Evolutionary conservation across 2,797 vertebrate genomes (phyloP), one percentile per base, ranked within the genome.

Genomic region (Channa striata): DNA sequence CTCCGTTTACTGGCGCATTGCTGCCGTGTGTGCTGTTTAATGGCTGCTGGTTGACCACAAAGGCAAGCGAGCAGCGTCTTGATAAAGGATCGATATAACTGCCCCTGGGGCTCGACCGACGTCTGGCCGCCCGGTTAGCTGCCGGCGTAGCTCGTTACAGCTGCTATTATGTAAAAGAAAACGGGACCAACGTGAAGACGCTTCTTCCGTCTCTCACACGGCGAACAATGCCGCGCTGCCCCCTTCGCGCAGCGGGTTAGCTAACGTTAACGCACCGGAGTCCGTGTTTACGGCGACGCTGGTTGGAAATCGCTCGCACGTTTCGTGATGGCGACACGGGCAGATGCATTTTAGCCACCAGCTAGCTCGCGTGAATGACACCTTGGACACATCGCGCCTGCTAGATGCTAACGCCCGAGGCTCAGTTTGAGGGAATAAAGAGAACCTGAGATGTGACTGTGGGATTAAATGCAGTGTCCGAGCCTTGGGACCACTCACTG

Each of bases 111-210:
- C 61, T 81, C n/a, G 12, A 37, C 73, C 56, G 82, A 85, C 84
- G 85, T 81, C 48, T 2, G 69, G 88, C 90, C 70, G 66, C 43
- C 36, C 36, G 70, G 62, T 72, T 89, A 89, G 86, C 85, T 23
- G 6, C 40, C 17, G 46, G n/a, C 63, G 56, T 40, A 42, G 71
- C 68, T 64, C 72, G 44, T 81, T 58, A 44, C 14, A 53, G 57
- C 21, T 36, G 8, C 17, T 23, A 16, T 47, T 44, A 11, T 14
- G 6, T 33, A 14, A 64, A 61, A 68, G 14, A 33, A 53, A 71
- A 59, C 6, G 20, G 49, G 56, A 48, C 16, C 5, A 20, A 52
- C 12, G 7, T 11, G 11, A 44, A 49, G 51, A 57, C 5, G 43
- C 21, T 34, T 58, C 16, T 43, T 13, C 25, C 59, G 39, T 46